Conservation (phyloP, 2,888 invertebrate genomes). For the Scaptomyza tumidula region DNA sequence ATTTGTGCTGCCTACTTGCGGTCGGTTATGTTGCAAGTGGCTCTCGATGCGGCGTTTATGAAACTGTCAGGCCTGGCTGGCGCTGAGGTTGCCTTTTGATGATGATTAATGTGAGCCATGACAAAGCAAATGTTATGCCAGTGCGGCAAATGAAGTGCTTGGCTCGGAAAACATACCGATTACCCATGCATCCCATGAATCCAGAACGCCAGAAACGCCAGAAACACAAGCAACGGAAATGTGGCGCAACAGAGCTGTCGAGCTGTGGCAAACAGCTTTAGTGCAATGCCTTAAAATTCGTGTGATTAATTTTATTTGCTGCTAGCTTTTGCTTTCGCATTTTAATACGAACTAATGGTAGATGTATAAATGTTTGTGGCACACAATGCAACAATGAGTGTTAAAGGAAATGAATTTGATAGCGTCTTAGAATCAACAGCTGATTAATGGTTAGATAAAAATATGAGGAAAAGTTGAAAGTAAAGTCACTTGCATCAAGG, state of each 20-base stretch:
- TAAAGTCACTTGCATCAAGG: background rate
- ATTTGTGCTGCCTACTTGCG: slow-evolving; percentile 67
- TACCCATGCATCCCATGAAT: slow-evolving; percentile 6
- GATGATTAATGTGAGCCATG: slow-evolving; percentile 77
- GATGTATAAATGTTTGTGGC: background rate
- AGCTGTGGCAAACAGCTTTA: slow-evolving; percentile 23
- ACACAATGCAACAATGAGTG: background rate
- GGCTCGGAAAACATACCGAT: slow-evolving; percentile 22
- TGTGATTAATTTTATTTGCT: slow-evolving; percentile 49
- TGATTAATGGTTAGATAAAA: slow-evolving; percentile 3
- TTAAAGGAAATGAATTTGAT: background rate
- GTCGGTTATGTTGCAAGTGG: slow-evolving; percentile 65
- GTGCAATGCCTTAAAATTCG: slow-evolving; percentile 35
- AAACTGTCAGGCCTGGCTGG: slow-evolving; percentile 64
- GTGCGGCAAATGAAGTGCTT: slow-evolving; percentile 57
- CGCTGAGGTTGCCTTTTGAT: slow-evolving; percentile 53
- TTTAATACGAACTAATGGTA: slow-evolving; percentile 27
- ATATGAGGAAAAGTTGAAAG: background rate
- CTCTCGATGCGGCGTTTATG: slow-evolving; percentile 64
- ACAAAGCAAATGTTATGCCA: slow-evolving; percentile 73
- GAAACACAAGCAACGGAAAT: slow-evolving; percentile 7
- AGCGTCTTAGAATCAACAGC: background rate
- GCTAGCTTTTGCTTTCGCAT: slow-evolving; percentile 16
- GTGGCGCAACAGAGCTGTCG: slow-evolving; percentile 22
- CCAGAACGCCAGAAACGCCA: background rate